Evolutionary conservation across 2,888 invertebrate genomes (phyloP), one percentile per base, ranked within the genome.

Genomic region (Chloroclystis v-ata): DNA sequence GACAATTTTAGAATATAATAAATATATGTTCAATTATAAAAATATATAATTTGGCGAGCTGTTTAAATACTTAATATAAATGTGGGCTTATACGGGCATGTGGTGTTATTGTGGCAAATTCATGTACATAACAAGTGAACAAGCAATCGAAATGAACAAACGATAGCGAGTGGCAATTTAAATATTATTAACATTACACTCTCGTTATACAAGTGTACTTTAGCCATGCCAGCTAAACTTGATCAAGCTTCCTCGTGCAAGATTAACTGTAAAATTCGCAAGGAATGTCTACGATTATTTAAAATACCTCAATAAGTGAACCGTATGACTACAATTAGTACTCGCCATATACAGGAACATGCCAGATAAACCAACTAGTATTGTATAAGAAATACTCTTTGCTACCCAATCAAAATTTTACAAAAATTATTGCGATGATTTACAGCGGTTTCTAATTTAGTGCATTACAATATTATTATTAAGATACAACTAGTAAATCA

Each of bases 21-120:
- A 49, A 42, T 50, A 50, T 50, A 77, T 81, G 81, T 75, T 72
- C 77, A 80, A 76, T 75, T 83, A 83, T 80, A 81, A 70, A 76
- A 75, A 76, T 72, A 71, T 66, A 68, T 75, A 78, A 69, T 82
- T 85, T 81, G 76, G 78, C 81, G 78, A 78, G 77, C 75, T 75
- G 79, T 82, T 75, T 79, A 79, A 67, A 75, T 75, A 57, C 47
- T 53, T 57, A 56, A 40, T 51, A 51, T 52, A 46, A 49, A 45
- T 46, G 71, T 72, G 57, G 66, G 78, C 74, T 72, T 65, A 72
- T 70, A 71, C 56, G 72, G 73, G 75, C 72, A 75, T 72, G 73
- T 72, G 69, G 61, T 67, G 70, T 75, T 75, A 76, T 70, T 62
- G 71, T 79, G 81, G 81, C 72, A 72, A 61, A 67, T 70, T 71